phyloP scores from a whole-genome alignment of 1,140 invertebrate genomes.

The Lepidurus apus region DNA sequence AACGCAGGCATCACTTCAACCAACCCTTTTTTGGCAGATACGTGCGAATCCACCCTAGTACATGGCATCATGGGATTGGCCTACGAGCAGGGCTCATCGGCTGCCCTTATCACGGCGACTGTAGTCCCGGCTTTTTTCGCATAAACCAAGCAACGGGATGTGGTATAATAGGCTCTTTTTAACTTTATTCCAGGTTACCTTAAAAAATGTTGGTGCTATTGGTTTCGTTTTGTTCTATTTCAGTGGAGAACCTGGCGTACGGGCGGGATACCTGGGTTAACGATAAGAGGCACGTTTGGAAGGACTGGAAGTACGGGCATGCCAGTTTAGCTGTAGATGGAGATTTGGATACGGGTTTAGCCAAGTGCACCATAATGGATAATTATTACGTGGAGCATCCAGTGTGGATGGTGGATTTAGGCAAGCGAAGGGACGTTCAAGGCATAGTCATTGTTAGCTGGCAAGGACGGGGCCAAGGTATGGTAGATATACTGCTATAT shows the following conservation, averaged over 20 bases:
- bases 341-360: conserved; percentile 43
- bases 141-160: conserved; percentile 51
- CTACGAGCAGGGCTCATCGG: conserved; percentile 52
- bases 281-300: conserved; percentile 51
- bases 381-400: conserved; percentile 54
- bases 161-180: conserved; percentile 44
- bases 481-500: not conserved
- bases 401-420: conserved; percentile 54
- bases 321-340: conserved; percentile 47
- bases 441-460: conserved; percentile 52
- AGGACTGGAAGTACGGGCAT: conserved; percentile 46
- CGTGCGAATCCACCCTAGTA: conserved; percentile 51
- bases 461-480: conserved; percentile 52
- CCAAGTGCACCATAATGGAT: conserved; percentile 52
- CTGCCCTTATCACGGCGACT: conserved; percentile 50
- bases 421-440: conserved; percentile 44
- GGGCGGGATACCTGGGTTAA: conserved; percentile 53
- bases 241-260: conserved; percentile 54
- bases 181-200: not conserved
- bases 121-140: conserved; percentile 50
- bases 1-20: conserved; percentile 52
- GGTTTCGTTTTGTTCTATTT: conserved; percentile 26
- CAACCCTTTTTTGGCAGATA: conserved; percentile 51
- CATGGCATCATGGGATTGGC: conserved; percentile 50
- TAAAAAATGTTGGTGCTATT: not conserved